Evolutionary conservation across 2,888 invertebrate species (phyloP), one percentile per base, ranked within the genome.

Genomic region (Drosophila merina): DNA sequence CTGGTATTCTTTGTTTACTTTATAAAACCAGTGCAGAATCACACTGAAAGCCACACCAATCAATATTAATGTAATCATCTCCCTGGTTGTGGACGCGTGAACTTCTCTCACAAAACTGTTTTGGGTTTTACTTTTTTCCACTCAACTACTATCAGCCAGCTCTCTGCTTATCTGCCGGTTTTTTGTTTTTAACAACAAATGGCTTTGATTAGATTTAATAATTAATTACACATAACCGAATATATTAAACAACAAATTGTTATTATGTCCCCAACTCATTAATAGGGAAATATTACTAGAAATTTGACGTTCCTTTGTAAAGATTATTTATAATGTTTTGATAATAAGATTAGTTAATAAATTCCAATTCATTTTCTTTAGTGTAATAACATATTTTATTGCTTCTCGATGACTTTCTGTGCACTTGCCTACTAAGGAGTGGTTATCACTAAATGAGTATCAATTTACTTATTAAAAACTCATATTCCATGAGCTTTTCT

Each of bases 1-100:
- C 47, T 59, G 56, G 38, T 77, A 85, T 4, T 78, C 74, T 56
- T 74, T 85, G 54, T 86, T 85, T 9, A 82, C 8, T 8, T 57
- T 67, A 26, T 74, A 74, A 1, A 80, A 52, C 82, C 87, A 85
- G 42, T 63, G 57, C 1, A 73, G 7, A 3, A 85, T 4, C 5
- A 72, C 72, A 0, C 30, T 55, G 7, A 78, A 1, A 0, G 50
- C 76, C 8, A 75, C 49, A 0, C 71, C 9, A 12, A 75, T 8
- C 48, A 74, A 45, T 10, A 77, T 31, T 26, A 20, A 1, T 8
- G 40, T n/a, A 20, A 56, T 30, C 54, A 42, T 54, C 7, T 0
- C 8, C 12, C 1, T 12, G 9, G 9, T 5, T 31, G 10, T 26
- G 12, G 9, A 49, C 25, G 8, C 38, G 7, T 8, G n/a, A 8